Base-by-base conservation (phyloP, 2,888 invertebrate genomes). In the Spilosoma lubricipeda region DNA sequence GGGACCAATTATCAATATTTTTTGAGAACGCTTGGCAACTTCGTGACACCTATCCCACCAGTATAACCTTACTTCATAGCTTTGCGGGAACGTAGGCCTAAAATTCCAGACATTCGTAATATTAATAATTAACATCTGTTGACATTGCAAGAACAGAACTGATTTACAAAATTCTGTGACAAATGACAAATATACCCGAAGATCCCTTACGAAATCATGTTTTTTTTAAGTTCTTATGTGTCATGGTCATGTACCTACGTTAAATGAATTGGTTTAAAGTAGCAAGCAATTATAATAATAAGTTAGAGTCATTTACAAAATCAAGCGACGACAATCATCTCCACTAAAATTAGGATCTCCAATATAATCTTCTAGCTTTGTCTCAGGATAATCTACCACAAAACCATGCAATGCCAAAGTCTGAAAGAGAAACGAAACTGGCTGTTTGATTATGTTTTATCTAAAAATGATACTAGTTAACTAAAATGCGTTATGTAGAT, bases 31-130 rank as follows among this genome's bases (percentile, higher is more conserved):
- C 5, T 86, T 87, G 0, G 70, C 66, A 2, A 89, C 75, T 59
- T 90, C 89, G 0, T 85, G 83, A 77, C 92, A 93, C 73, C 76
- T 86, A 20, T 93, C 92, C 94, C 94, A 94, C 94, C 94, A 94
- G 11, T 90, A 70, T 2, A 77, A 76, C 77, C 91, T 89, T 30
- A 86, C 85, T 78, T 94, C 94, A 2, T 91, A 93, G 30, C 88
- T 85, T 20, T 84, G 89, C 7, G 90, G 90, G 11, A 79, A 70
- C 7, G 91, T 80, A 75, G 79, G 77, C 52, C 94, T 94, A 76
- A 56, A 85, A 82, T 23, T 67, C 8, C 36, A 56, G 36, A 20
- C 36, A 36, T 45, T 69, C 15, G 36, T 30, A 33, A 2, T 23
- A 48, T 30, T 11, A 30, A 27, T 67, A 27, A 45, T 7, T 27